phyloP scores from a whole-genome alignment of 2,113 vertebrate genomes.

The Harpagus bidentatus region DNA sequence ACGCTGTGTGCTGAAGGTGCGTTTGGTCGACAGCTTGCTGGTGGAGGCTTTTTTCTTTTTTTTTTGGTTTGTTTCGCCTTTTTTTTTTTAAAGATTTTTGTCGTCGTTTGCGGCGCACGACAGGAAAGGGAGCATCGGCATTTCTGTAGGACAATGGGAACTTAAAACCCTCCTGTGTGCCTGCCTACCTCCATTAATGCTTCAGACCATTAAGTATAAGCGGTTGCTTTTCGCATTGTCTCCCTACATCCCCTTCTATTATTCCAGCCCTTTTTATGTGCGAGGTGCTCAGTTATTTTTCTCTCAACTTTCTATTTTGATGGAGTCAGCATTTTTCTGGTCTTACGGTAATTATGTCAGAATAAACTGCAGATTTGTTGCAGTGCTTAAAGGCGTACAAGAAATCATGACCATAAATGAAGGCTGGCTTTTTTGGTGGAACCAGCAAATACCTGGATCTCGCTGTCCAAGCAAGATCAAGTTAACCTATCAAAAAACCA shows the following conservation, averaged over 20 bases:
- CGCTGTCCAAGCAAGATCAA: background rate
- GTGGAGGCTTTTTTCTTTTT: too few species aligned
- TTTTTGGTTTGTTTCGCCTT: too few species aligned
- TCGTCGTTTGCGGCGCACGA: fast-evolving
- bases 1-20: background rate
- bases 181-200: background rate
- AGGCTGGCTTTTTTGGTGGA: background rate
- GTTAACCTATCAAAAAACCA: background rate
- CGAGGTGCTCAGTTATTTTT: fast-evolving
- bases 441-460: background rate
- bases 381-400: fast-evolving
- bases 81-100: background rate
- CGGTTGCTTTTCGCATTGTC: background rate
- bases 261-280: background rate
- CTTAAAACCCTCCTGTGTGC: background rate
- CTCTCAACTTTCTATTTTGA: background rate
- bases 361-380: background rate
- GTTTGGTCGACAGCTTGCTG: background rate
- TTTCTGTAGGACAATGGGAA: background rate
- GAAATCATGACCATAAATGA: background rate
- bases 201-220: background rate
- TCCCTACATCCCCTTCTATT: fast-evolving
- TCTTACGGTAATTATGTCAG: fast-evolving
- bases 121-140: fast-evolving
- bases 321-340: background rate